Evolutionary conservation across 1,140 invertebrate genomes (phyloP), one percentile per base, ranked within the genome.

Genomic region (Rhizoglyphus robini): DNA sequence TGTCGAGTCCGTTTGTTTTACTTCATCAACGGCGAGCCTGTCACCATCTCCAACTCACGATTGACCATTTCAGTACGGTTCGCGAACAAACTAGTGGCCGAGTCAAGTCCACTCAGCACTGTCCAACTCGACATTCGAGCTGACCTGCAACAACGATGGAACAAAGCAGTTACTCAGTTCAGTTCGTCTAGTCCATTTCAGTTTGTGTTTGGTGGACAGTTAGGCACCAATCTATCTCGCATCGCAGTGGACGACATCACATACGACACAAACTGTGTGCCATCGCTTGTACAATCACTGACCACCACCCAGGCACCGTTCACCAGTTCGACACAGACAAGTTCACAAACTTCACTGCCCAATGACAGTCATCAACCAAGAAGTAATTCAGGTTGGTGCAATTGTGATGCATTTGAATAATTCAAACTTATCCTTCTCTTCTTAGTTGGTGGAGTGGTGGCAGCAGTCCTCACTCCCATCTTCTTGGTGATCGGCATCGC

Each of bases 211-310:
- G 30, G 58, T 46, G 58, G 58, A 27, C 11, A 8, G 15, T 11
- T 60, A 20, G 15, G 27, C 15, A 29, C 15, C 15, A 29, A 60
- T 60, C 20, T 25, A 23, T 60, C 58, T 2, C 58, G 58, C 30
- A 63, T 69, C 36, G 68, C 68, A 15, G 13, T 69, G 20, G 68
- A 69, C 49, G 68, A 69, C 41, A 41, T 69, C 23, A 68, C 64
- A 25, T 69, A 66, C 31, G 63, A 48, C 27, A 23, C 58, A 3
- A 65, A 68, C 54, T 69, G 58, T 46, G 23, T 38, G 3, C 30
- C 58, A 4, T 3, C 3, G 1, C 13, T 11, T 2, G 29, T 2
- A 13, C 1, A 60, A 13, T 2, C 2, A 20, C 4, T 27, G 57
- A 60, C 58, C 11, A 34, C 58, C 11, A 60, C 58, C 13, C 13